Evolutionary conservation across 2,888 invertebrate species (phyloP), one percentile per base, ranked within the genome.

Genomic region (Trilocha varians): DNA sequence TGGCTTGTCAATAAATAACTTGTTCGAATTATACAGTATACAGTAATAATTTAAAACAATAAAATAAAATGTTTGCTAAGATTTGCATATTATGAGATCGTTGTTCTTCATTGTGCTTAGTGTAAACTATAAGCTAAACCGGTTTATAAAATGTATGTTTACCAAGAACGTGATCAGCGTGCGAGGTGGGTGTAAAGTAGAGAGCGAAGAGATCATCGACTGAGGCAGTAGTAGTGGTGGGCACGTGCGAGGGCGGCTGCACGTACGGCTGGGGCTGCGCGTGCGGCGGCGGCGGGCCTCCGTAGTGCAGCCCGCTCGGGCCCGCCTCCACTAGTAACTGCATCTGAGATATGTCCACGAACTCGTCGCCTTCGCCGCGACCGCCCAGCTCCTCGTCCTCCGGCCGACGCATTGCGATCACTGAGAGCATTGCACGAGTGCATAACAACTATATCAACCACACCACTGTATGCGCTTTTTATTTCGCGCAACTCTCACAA

Each of bases 261-360:
- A 72, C 59, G 57, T 73, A 79, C 47, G 78, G 82, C 63, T 78
- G 78, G 40, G 78, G 84, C 65, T 78, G 78, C 63, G 82, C 78
- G 49, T 67, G 77, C 65, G 83, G 83, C 65, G 83, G 78, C 59
- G 75, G 72, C 44, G 84, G 83, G 47, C 83, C 83, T 46, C 76
- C 80, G 66, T 82, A 78, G 71, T 70, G 85, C 78, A 68, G 76
- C 59, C 70, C 87, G 75, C 70, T 87, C 70, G 68, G 87, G 71
- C 82, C 83, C 65, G 83, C 80, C 71, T 93, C 86, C 57, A 93
- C 86, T 59, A 93, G 78, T 71, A 93, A 90, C 65, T 93, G 93
- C 72, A 93, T 93, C 72, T 93, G 93, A 44, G 93, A 88, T 62
- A 93, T 93, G 79, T 94, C 94, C 72, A 94, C 93, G 80, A 92